Evolutionary conservation across 2,888 invertebrate species (phyloP).

Genomic region (Poecilobothrus nobilitatus): DNA sequence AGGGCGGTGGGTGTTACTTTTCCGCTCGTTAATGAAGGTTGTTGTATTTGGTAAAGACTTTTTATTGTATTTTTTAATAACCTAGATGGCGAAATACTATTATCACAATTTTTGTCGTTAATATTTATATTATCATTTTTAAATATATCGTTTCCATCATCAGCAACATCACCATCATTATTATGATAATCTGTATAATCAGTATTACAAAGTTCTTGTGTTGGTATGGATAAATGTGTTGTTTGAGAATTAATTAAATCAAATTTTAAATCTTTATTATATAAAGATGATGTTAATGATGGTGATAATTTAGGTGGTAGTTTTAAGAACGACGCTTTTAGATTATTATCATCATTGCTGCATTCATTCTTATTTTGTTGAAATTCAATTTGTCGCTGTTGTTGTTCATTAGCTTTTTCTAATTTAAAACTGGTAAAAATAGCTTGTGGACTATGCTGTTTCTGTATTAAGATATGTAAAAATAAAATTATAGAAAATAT

Average conservation of each 20-base stretch:
- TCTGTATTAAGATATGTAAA: constrained; percentile 41
- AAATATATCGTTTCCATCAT: no score
- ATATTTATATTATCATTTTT: no score
- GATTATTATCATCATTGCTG: neutral
- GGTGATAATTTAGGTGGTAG: constrained; percentile 12
- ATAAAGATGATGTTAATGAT: no score
- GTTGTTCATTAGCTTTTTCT: constrained; percentile 52
- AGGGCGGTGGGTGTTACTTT: no score
- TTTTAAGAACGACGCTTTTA: constrained; percentile 15
- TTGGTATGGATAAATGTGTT: constrained; percentile 13
- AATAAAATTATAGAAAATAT: no score
- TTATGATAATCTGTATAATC: constrained; percentile 19
- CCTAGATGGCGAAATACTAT: constrained; percentile 14
- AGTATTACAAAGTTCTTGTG: neutral
- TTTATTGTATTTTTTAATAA: neutral
- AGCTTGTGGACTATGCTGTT: constrained; percentile 70
- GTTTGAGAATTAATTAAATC: no score
- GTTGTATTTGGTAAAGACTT: neutral
- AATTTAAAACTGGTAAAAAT: constrained; percentile 90
- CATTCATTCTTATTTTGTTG: neutral
- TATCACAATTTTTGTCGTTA: no score
- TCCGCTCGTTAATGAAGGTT: neutral
- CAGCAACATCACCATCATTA: no score
- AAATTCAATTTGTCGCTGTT: neutral
- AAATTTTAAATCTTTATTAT: no score